Conservation (phyloP, 2,888 invertebrate species). For the Gastracanthus pulcherrimus region DNA sequence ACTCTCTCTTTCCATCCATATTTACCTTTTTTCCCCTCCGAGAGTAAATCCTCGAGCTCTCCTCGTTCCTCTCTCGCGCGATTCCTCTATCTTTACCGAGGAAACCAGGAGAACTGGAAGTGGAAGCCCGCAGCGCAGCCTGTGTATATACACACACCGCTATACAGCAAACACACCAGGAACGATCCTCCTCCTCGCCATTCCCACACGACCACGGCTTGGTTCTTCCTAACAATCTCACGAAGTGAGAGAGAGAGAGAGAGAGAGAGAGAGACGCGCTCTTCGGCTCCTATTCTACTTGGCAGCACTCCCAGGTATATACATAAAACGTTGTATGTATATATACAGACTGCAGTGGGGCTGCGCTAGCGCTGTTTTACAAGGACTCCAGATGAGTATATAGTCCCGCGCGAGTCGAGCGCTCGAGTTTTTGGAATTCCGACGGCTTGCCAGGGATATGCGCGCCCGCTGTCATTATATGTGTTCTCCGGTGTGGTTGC, state of each 20-base stretch:
- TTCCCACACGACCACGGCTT: too few species aligned
- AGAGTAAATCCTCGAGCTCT: not conserved
- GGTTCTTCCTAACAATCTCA: too few species aligned
- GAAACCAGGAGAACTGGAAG: too few species aligned
- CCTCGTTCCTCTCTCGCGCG: not conserved
- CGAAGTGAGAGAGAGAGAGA: not conserved
- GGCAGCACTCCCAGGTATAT: not conserved
- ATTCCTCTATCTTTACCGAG: not conserved
- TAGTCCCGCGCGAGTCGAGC: not conserved
- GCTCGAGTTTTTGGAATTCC: slow-evolving; percentile 32
- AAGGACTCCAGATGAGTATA: slow-evolving; percentile 30
- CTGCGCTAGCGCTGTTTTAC: not conserved
- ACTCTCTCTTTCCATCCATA: slow-evolving; percentile 41
- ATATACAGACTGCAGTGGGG: not conserved
- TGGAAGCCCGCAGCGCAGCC: too few species aligned
- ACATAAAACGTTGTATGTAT: not conserved
- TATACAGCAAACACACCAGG: not conserved
- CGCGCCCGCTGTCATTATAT: not conserved
- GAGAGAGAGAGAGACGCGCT: not conserved
- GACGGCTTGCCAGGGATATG: not conserved
- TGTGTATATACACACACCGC: not conserved
- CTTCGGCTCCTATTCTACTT: not conserved
- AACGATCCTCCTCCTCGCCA: too few species aligned
- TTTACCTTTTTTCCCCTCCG: slow-evolving; percentile 33
- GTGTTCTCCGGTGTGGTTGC: not conserved